Evolutionary conservation across 2,797 vertebrate species (phyloP), one percentile per base, ranked within the genome.

Genomic region (Malacoraja senta): DNA sequence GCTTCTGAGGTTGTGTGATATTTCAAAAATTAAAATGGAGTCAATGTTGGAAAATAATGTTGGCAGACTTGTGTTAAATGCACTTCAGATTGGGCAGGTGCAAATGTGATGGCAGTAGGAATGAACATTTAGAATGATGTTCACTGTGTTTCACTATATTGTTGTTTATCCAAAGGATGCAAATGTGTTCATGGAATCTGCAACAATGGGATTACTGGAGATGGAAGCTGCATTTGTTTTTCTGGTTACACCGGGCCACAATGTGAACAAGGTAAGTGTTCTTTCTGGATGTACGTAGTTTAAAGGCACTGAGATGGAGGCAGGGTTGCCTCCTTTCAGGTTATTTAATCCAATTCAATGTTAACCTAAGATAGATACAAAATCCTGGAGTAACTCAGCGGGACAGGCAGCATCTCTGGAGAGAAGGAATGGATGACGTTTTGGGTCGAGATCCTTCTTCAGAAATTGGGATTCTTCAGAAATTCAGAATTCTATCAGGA

Each of bases 191-290:
- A 97, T 0, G 98, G 98, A 26, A 93, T 97, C 91, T 99, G 99
- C 95, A 96, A 94, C 94, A 94, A 94, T 0, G 97, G 98, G 0
- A 94, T 97, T 0, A 90, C 94, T 0, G 98, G 98, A 0, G 94
- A 97, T 0, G 98, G 98, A 76, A 96, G 95, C 95, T 99, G 99
- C 95, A 96, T 94, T 0, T 99, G 98, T 96, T 96, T 98, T 93
- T 97, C 98, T 12, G 98, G 98, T 1, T 99, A 97, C 95, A 95
- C 96, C 0, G 98, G 98, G 44, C 95, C 95, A 71, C 97, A 78
- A 93, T 99, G 98, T 94, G 97, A 98, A 94, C 95, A 97, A 96
- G 97, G 98, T 99, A 95, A 94, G n/a, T 38, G 24, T 93, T 19
- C 61, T 32, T 88, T 88, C 63, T 68, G 65, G 32, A 35, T 68